phyloP scores from a whole-genome alignment of 1,140 invertebrate species.

The Eulimnadia texana region DNA sequence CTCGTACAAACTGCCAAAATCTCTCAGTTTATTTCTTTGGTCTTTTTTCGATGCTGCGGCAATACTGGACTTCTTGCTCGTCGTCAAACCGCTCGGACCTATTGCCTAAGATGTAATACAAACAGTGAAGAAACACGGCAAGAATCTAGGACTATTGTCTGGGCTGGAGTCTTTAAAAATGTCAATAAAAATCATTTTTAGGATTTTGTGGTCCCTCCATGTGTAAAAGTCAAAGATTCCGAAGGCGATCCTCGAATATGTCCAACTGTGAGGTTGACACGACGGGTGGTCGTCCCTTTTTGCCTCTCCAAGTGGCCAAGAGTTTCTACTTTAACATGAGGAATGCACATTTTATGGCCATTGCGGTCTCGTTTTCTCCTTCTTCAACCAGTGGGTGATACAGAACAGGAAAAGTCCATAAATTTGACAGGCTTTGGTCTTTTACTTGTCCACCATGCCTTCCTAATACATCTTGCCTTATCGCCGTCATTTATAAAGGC shows the following conservation, averaged over 20 bases:
- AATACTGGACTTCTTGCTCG: neutral
- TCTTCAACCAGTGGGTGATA: too few relatives aligned
- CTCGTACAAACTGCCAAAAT: neutral
- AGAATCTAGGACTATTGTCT: too few relatives aligned
- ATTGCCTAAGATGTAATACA: neutral
- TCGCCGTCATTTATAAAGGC: too few relatives aligned
- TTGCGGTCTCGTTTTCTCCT: neutral
- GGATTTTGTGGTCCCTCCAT: neutral
- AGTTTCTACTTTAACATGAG: too few relatives aligned
- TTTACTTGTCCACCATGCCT: too few relatives aligned
- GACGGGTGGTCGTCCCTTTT: neutral
- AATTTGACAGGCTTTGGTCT: too few relatives aligned
- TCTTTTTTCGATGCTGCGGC: neutral
- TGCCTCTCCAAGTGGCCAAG: neutral
- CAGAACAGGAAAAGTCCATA: too few relatives aligned
- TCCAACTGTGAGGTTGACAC: neutral
- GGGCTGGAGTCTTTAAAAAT: neutral
- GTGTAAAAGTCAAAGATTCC: neutral
- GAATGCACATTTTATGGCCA: neutral
- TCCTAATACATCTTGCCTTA: too few relatives aligned
- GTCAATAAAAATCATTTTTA: neutral
- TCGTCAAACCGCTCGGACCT: neutral
- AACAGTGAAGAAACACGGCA: neutral
- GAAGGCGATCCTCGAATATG: neutral
- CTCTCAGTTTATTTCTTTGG: neutral